Evolutionary conservation across 1,140 invertebrate species (phyloP), one percentile per base, ranked within the genome.

Genomic region (Pseudomyrmex gracilis): DNA sequence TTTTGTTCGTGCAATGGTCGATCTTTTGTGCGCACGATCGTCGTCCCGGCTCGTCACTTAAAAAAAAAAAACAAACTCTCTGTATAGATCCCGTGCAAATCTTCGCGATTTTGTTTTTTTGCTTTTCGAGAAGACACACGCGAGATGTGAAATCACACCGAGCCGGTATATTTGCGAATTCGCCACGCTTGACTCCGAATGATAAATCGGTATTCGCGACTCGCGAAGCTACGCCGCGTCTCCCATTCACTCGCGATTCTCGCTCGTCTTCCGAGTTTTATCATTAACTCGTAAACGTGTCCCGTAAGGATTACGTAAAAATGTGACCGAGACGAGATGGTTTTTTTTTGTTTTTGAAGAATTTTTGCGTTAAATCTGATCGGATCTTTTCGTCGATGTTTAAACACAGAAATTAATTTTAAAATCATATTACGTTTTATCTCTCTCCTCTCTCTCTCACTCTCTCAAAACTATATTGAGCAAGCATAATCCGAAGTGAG

Each of bases 181-280:
- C 43, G 34, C 3, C 5, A 58, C 12, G 53, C n/a, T 67, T 53
- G 17, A 45, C 10, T 58, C 43, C 34, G 10, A 24, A 68, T 57
- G 34, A 70, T 53, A 68, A 34, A 68, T n/a, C 20, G 2, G 10
- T 15, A 58, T 70, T 77, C 15, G 34, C 34, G 20, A 49, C 15
- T 73, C 53, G 34, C 55, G 60, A 13, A 78, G 70, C 20, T 70
- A 22, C 24, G 15, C 20, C 22, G 51, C 43, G 17, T 58, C 34
- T 78, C 15, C 49, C 61, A 45, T 77, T 77, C 61, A 66, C 73
- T 55, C 24, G 49, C 24, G 1, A 58, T 47, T 12, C 10, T 78
- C 34, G 51, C 17, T 78, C 51, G 15, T 68, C 47, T 15, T 45
- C 34, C 51, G 20, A 17, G 20, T 57, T 70, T 78, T 70, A 47